These are phyloP conservation scores for Pogonomyrmex barbatus DNA, from an alignment of 1,140 invertebrate species.

Conservation along the genomic window DNA sequence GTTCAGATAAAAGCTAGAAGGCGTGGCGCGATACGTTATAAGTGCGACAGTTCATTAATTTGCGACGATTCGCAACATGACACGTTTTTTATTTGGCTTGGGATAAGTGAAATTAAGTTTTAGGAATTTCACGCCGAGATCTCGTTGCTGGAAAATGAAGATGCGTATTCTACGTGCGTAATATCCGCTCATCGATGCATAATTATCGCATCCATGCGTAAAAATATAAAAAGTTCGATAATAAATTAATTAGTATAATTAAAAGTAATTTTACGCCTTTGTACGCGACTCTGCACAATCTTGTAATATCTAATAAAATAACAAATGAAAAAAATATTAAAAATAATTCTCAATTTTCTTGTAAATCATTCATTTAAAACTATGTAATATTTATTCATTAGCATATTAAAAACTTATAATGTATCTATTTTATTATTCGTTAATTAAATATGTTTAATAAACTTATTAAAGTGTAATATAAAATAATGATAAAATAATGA, in stretches of 20 bases:
- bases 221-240: not conserved
- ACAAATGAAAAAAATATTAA: not conserved
- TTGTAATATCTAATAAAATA: constrained; percentile 1
- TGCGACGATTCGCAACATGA: constrained; percentile 18
- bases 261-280: not conserved
- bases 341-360: not conserved
- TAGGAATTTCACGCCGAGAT: constrained; percentile 1
- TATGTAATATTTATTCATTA: not conserved
- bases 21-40: constrained; percentile 1
- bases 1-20: constrained; percentile 10
- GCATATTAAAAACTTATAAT: not conserved
- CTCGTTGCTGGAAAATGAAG: not conserved
- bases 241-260: not conserved
- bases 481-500: not conserved
- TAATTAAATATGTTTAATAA: not conserved
- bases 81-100: not conserved
- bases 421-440: not conserved
- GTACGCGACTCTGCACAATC: not conserved
- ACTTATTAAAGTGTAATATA: not conserved
- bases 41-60: constrained; percentile 32
- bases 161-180: not conserved
- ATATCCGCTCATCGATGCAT: not conserved
- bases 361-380: not conserved
- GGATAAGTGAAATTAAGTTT: constrained; percentile 5
- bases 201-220: not conserved